These are phyloP conservation scores for Rhynchophorus ferrugineus DNA, from an alignment of 1,140 invertebrate genomes.

Conservation along the genomic window DNA sequence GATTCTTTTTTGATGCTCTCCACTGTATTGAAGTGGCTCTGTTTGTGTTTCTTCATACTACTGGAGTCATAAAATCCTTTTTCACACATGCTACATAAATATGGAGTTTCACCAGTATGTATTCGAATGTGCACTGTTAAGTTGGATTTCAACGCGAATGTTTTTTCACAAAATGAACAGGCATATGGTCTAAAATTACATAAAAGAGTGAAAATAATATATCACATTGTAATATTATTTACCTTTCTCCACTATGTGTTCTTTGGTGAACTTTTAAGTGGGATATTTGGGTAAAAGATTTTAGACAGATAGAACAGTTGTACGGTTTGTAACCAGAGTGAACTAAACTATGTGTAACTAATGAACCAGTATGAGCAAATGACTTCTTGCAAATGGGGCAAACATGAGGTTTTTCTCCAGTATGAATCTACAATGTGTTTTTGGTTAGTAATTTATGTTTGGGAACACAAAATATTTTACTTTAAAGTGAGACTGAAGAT, in stretches of 20 bases:
- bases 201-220: not conserved
- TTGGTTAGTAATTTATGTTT: not conserved
- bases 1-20: not conserved
- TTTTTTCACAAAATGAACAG: slow-evolving; percentile 26
- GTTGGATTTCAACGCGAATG: slow-evolving; percentile 24
- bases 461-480: not conserved
- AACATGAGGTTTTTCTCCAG: slow-evolving; percentile 62
- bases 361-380: slow-evolving; percentile 56
- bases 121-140: slow-evolving; percentile 57
- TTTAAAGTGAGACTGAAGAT: slow-evolving; percentile 26
- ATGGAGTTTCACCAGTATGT: slow-evolving; percentile 50
- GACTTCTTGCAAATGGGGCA: slow-evolving; percentile 63
- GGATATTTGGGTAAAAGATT: slow-evolving; percentile 60
- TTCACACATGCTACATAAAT: slow-evolving; percentile 24
- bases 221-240: not conserved
- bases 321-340: slow-evolving; percentile 66
- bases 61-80: slow-evolving; percentile 28
- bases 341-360: slow-evolving; percentile 54
- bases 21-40: slow-evolving; percentile 7
- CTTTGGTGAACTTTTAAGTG: slow-evolving; percentile 57
- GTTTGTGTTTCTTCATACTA: slow-evolving; percentile 26
- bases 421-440: slow-evolving; percentile 38
- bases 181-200: slow-evolving; percentile 17
- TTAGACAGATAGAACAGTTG: slow-evolving; percentile 63
- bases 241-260: slow-evolving; percentile 51